phyloP scores from a whole-genome alignment of 2,113 vertebrate genomes.

The Anas platyrhynchos region DNA sequence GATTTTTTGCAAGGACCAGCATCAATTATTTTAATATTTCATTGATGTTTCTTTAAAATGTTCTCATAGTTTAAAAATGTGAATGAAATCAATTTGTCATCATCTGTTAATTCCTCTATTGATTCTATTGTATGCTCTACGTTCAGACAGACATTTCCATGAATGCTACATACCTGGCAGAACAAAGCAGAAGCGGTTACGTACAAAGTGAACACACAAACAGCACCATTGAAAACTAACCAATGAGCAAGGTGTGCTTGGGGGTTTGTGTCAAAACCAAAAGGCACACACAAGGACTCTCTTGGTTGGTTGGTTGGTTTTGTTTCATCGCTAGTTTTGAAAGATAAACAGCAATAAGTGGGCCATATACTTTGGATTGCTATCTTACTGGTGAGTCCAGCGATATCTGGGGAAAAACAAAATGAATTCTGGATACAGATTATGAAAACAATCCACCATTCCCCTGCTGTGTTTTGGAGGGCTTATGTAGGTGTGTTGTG shows the following conservation, averaged over 20 bases:
- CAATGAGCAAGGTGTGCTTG: neutral
- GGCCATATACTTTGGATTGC: neutral
- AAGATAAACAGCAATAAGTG: neutral
- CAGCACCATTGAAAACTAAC: neutral
- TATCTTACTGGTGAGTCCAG: neutral
- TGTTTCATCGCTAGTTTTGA: constrained; percentile 25
- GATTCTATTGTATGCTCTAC: neutral
- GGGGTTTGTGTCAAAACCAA: neutral
- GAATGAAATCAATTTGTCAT: neutral
- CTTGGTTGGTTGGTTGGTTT: neutral
- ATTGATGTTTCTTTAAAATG: neutral
- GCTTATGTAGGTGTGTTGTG: neutral
- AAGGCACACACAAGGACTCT: neutral
- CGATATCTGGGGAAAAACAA: neutral
- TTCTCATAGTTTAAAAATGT: neutral
- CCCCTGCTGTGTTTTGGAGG: neutral
- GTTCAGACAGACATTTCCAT: neutral
- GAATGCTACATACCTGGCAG: neutral
- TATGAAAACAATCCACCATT: neutral
- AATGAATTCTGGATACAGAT: neutral
- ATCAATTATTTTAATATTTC: neutral
- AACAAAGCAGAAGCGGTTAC: neutral
- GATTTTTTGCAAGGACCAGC: neutral
- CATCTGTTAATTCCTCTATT: neutral
- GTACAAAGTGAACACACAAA: neutral